Conservation (phyloP, 2,113 vertebrate genomes). For the Phalacrocorax pelagicus region DNA sequence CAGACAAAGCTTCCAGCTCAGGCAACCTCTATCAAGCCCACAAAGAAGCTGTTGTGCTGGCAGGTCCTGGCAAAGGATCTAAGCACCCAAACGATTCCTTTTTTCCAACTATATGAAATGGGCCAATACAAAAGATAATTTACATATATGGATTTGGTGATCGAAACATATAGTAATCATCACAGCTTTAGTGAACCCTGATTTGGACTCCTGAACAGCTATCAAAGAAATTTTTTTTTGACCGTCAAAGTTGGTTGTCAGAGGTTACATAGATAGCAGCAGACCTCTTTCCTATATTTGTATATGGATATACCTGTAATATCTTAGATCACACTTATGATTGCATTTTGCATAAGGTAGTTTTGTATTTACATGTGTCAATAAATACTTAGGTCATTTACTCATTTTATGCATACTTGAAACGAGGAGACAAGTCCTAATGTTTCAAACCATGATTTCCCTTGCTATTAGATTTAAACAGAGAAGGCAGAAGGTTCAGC, state of each 20-base stretch:
- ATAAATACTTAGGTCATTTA: background rate
- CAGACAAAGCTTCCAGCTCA: constrained; percentile 6
- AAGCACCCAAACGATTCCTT: background rate
- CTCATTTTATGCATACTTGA: background rate
- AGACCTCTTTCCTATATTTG: background rate
- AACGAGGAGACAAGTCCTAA: background rate
- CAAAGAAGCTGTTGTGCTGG: constrained; percentile 3
- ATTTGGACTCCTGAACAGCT: background rate
- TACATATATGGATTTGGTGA: background rate
- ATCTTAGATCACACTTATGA: background rate
- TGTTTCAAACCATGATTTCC: background rate
- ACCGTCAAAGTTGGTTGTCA: background rate
- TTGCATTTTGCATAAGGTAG: background rate
- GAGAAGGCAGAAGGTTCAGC: background rate
- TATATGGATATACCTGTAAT: background rate
- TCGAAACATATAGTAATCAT: background rate
- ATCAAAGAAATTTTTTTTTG: background rate
- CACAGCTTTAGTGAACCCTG: background rate
- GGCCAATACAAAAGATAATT: background rate
- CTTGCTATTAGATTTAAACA: background rate
- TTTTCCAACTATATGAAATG: background rate
- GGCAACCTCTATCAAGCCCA: constrained; percentile 2
- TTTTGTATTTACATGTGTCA: background rate
- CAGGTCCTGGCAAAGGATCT: constrained; percentile 17
- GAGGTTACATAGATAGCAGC: background rate